Percentiles rank a stretch among this genome's conserved stretches.
These are phyloP conservation scores for Lasiurus borealis DNA, from an alignment of 2,113 vertebrate genomes.

Conservation along the genomic window DNA sequence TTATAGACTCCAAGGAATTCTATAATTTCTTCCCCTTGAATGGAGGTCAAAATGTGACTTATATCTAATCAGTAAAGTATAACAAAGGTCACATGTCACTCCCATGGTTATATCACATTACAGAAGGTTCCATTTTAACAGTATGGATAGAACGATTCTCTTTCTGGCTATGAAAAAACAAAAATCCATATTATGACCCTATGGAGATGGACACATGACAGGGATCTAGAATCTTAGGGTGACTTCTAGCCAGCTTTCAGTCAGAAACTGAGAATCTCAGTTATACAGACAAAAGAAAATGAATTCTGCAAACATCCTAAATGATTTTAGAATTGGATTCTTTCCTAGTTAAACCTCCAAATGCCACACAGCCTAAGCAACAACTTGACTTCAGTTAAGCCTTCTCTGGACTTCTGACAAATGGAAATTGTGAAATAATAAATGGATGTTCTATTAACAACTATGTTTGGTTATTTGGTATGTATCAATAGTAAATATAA, in stretches of 20 bases:
- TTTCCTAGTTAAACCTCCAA: neutral
- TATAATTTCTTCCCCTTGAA: no score
- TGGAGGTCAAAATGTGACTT: neutral
- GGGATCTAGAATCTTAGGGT: neutral
- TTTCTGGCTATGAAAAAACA: neutral
- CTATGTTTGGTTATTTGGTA: neutral
- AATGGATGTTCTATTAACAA: neutral
- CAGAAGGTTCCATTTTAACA: rapidly evolving
- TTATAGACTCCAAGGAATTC: no score
- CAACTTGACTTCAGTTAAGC: neutral
- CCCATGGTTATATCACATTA: neutral
- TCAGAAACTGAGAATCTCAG: neutral
- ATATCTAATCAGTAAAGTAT: neutral
- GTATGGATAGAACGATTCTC: neutral
- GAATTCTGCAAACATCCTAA: neutral
- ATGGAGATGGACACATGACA: rapidly evolving
- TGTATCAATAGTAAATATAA: neutral
- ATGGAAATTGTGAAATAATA: neutral
- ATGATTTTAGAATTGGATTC: neutral
- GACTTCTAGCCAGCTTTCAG: neutral
- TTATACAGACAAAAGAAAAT: neutral
- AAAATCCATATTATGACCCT: neutral
- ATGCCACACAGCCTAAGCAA: neutral
- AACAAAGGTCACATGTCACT: neutral
- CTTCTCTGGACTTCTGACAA: neutral